Conservation (phyloP, 23 tunicate genomes). For the Styela plicata region DNA sequence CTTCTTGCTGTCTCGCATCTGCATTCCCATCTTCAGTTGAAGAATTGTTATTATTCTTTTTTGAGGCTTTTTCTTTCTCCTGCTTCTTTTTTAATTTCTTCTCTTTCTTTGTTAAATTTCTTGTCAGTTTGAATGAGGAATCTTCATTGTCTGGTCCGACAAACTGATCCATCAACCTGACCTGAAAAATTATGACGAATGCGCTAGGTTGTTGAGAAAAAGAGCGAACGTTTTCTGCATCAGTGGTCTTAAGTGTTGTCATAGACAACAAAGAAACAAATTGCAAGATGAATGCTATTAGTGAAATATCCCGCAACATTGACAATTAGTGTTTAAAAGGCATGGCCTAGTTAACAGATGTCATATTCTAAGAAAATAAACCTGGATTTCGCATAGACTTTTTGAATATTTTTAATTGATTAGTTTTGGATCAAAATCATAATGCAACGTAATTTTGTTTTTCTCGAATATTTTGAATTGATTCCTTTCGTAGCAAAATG, state of each 20-base stretch:
- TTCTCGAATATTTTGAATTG: no score
- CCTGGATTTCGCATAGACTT: no score
- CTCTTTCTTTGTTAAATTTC: conserved; percentile 77
- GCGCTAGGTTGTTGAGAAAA: background rate
- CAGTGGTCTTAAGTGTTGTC: background rate
- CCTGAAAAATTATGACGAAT: conserved; percentile 6
- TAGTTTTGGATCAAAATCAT: no score
- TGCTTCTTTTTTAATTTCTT: conserved; percentile 65
- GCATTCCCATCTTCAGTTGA: conserved; percentile 28
- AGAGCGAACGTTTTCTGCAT: background rate
- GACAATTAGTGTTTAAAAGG: no score
- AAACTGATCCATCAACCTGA: conserved; percentile 23
- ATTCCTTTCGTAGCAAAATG: no score
- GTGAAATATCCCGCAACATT: no score
- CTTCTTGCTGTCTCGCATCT: conserved; percentile 16
- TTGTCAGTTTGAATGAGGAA: conserved; percentile 55
- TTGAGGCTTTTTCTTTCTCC: conserved; percentile 32
- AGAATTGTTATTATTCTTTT: background rate
- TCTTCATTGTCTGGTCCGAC: conserved; percentile 16
- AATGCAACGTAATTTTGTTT: no score
- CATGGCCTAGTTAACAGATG: no score
- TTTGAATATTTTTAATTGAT: no score
- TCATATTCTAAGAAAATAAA: no score
- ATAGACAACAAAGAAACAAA: background rate
- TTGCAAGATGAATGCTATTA: no score